phyloP scores from a whole-genome alignment of 2,797 vertebrate species.

The Manis javanica region DNA sequence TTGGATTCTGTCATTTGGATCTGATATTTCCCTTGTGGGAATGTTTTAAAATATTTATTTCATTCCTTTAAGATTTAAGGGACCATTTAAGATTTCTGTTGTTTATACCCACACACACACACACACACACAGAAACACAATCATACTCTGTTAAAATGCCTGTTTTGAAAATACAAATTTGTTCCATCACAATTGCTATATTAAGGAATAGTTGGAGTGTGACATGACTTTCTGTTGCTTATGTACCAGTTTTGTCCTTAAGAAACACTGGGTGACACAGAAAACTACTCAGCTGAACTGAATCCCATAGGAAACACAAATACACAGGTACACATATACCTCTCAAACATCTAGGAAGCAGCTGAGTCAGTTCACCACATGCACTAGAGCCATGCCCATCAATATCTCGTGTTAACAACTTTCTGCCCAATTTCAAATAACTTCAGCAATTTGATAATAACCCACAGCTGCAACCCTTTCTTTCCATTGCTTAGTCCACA shows the following conservation, averaged over 20 bases:
- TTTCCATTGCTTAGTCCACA: neutral
- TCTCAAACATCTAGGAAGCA: neutral
- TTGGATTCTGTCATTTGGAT: neutral
- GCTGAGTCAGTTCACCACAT: neutral
- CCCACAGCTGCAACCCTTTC: neutral
- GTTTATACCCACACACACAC: neutral
- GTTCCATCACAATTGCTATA: neutral
- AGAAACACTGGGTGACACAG: neutral
- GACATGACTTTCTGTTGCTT: neutral
- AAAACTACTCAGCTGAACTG: neutral
- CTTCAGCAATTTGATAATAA: neutral
- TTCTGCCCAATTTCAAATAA: neutral
- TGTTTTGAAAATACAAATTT: conserved; percentile 4
- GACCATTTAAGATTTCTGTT: neutral
- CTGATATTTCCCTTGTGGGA: neutral
- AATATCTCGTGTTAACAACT: neutral
- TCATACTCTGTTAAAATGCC: neutral
- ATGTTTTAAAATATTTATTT: neutral
- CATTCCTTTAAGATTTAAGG: neutral
- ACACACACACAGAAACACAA: neutral
- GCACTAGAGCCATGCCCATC: neutral
- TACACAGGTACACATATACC: too few species aligned
- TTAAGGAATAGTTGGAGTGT: neutral
- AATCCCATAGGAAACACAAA: neutral
- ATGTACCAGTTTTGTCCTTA: neutral